Evolutionary conservation across 2,113 vertebrate species (phyloP).

Genomic region (Suricata suricatta): DNA sequence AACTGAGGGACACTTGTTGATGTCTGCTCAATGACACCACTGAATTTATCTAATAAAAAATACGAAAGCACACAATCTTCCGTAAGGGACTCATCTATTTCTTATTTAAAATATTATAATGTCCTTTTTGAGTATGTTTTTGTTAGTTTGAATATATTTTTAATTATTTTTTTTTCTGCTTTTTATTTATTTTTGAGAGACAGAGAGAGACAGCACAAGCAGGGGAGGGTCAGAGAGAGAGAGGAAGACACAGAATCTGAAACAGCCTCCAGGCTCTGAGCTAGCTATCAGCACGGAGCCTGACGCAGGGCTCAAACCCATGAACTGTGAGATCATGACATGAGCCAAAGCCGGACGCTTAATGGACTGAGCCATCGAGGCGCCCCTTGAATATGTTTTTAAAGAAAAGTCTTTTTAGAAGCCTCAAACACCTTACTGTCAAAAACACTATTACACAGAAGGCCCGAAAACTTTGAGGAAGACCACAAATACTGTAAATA

Average conservation of each 20-base stretch:
- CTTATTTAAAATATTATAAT: not conserved
- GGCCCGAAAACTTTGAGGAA: not conserved
- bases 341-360: no score
- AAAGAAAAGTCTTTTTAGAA: not conserved
- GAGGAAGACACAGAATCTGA: no score
- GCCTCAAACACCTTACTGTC: not conserved
- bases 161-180: no score
- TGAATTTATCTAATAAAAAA: not conserved
- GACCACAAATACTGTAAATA: not conserved
- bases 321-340: no score
- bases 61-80: slow-evolving; percentile 10
- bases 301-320: no score
- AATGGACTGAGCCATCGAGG: no score
- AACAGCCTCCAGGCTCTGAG: no score
- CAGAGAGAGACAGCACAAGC: no score
- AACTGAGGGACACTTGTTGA: not conserved
- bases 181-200: no score
- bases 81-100: not conserved
- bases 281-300: no score
- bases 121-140: not conserved
- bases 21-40: not conserved
- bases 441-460: not conserved
- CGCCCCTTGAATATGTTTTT: not conserved
- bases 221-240: no score
- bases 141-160: no score